Conservation (phyloP, 2,113 vertebrate genomes). For the Mormoops blainvillei region DNA sequence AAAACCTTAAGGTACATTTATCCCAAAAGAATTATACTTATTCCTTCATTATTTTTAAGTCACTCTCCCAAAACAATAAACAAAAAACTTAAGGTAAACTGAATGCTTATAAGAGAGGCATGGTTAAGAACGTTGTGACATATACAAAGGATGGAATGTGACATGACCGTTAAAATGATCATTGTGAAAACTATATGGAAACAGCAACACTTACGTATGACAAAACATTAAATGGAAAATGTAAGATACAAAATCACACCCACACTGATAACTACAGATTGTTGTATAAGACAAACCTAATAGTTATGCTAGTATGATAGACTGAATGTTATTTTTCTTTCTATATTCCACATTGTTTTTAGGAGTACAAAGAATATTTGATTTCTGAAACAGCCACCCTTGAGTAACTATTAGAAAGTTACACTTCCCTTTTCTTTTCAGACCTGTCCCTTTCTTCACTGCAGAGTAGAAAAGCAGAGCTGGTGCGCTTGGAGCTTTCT, state of each 20-base stretch:
- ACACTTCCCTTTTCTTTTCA: not conserved
- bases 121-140: not conserved
- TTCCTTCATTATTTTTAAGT: constrained; percentile 29
- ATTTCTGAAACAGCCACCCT: not conserved
- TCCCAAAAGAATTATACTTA: not conserved
- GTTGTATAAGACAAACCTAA: not conserved
- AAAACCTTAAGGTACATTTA: not conserved
- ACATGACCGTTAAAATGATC: not conserved
- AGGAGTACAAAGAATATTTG: not conserved
- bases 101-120: not conserved
- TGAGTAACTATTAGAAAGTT: not conserved
- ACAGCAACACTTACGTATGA: not conserved
- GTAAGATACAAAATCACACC: not conserved
- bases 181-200: not conserved
- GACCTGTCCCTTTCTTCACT: not conserved
- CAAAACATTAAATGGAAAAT: not conserved
- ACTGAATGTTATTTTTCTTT: not conserved
- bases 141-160: not conserved
- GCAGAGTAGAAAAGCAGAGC: not conserved
- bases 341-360: not conserved
- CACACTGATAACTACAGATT: not conserved
- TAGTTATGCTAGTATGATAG: not conserved
- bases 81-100: not conserved
- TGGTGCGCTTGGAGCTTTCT: not conserved
- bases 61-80: not conserved